Base-by-base conservation (phyloP, 2,888 invertebrate species). In the Dicyrtoma fusca region DNA sequence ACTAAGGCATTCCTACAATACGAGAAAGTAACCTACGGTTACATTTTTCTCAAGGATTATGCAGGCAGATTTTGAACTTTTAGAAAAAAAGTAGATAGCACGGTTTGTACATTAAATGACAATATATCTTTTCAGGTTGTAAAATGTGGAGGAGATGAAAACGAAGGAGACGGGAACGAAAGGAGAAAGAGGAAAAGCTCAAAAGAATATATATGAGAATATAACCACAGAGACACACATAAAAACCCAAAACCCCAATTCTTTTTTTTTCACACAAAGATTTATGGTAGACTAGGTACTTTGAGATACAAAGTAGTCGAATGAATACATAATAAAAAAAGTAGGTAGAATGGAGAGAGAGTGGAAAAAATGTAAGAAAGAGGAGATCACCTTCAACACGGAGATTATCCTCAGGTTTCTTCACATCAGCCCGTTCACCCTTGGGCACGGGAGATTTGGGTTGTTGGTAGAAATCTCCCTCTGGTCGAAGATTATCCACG, bases 401-500 rank as follows among this genome's bases (percentile, higher is more conserved):
- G n/a, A 77, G 51, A 57, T 86, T 85, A 81, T 88, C 88, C 77
- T 86, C 85, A 81, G 84, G 84, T 1, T 85, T 86, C 73, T 82
- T 84, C 79, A 81, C 61, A 82, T 75, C 71, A 26, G 73, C 74
- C 26, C 75, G 25, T 49, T 77, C 75, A 23, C 75, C 77, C 45
- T 55, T 69, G 13, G 70, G 70, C 25, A 49, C 61, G 1, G 47
- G 65, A 3, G 61, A 14, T 66, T 70, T 70, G 17, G 53, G 55
- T 13, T 53, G 61, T 19, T 47, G 45, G 53, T 53, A 64, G 55
- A 71, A 70, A 44, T 62, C 44, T 0, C 90, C 87, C 78, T 89
- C 88, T 0, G 88, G 87, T 68, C 82, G 83, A 0, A 89, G 81
- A 82, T 90, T 88, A 79, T 89, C 89, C 76, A 82, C 84, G 5